Evolutionary conservation across 2,797 vertebrate species (phyloP), one percentile per base, ranked within the genome.

Genomic region (Phylloscopus collybita): DNA sequence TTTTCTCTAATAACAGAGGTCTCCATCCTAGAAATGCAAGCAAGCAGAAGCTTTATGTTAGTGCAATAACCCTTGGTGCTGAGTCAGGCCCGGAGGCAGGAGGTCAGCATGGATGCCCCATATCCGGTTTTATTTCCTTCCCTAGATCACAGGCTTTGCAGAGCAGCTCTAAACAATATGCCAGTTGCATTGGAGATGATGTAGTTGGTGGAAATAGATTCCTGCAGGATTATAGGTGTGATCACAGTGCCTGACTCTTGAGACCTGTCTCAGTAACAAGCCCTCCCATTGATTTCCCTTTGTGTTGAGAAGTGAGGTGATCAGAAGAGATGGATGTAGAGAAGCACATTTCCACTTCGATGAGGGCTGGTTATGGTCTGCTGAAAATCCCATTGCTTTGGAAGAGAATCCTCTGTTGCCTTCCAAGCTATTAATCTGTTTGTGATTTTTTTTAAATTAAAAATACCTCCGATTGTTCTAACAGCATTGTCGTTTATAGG

Each of bases 241-340:
- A 71, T 91, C 84, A 57, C 64, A 57, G 50, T 70, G 79, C 65
- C 70, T 88, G 84, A 65, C 57, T 95, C 83, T 53, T 69, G 88
- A 90, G 88, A 71, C 49, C 95, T 61, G 66, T 92, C 86, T 89
- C 80, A 87, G 50, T 80, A 92, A 81, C 72, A 89, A 94, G 69
- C 75, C 75, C 72, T 83, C 20, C 6, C 71, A 93, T 66, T 87
- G 88, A 92, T 96, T 97, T 95, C 61, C 65, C 67, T 92, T 86
- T 91, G 38, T 85, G 66, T 34, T 65, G 92, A 95, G 79, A 56
- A 80, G 75, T 61, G 80, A 85, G 72, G 42, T 1, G 2, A 72
- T 81, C 69, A 38, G 61, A 67, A 70, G 34, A 92, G 83, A 85
- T 88, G 80, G 91, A 56, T 93, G 26, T 40, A 92, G 88, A 92